Evolutionary conservation across 2,113 vertebrate genomes (phyloP).

Genomic region (Ctenomys sociabilis): DNA sequence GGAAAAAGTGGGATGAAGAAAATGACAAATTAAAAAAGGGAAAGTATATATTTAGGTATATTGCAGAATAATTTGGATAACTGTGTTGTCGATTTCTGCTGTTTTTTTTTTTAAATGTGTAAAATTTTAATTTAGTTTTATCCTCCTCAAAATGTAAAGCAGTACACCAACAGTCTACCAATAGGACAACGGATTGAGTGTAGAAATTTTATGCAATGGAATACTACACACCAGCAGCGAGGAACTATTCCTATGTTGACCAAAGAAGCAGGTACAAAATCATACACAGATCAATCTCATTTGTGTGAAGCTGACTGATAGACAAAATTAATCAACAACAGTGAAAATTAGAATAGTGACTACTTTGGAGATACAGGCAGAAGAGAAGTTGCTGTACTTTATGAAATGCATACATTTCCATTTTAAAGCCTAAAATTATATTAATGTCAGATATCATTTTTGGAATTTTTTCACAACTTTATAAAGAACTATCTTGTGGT

Average conservation of each 20-base stretch:
- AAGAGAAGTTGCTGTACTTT: background rate
- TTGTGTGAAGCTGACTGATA: background rate
- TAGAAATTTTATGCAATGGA: background rate
- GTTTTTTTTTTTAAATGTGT: too few relatives aligned
- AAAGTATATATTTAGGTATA: too few relatives aligned
- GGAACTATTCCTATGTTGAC: background rate
- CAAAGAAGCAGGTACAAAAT: background rate
- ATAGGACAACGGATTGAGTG: background rate
- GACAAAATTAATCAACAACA: background rate
- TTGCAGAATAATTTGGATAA: too few relatives aligned
- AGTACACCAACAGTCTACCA: background rate
- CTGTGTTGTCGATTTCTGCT: too few relatives aligned
- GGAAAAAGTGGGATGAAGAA: too few relatives aligned
- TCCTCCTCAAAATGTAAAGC: too few relatives aligned
- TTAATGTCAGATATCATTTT: too few relatives aligned
- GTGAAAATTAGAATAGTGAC: background rate
- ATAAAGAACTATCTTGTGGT: background rate
- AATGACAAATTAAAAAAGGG: too few relatives aligned
- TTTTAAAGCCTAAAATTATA: background rate
- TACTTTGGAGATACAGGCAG: background rate
- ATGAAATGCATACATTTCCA: background rate
- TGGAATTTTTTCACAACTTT: background rate
- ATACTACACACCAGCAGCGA: background rate
- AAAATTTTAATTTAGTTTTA: too few relatives aligned
- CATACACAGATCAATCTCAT: background rate